phyloP scores from a whole-genome alignment of 2,888 invertebrate species.

The Shargacucullia verbasci region DNA sequence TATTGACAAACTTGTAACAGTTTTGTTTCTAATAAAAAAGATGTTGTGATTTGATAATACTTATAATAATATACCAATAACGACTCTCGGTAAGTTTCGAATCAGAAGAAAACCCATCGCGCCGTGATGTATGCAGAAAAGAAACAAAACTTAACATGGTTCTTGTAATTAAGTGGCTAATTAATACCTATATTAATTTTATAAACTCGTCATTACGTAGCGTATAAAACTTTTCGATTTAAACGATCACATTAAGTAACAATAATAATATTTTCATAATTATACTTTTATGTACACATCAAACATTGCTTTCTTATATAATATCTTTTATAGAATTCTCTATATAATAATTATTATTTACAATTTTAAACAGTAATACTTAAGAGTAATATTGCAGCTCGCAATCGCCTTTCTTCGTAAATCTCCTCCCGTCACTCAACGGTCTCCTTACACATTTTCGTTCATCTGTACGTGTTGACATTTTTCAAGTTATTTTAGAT shows the following conservation, averaged over 20 bases:
- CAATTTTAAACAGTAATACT: constrained; percentile 81
- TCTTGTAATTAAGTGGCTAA: constrained; percentile 49
- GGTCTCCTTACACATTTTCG: constrained; percentile 26
- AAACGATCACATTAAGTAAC: constrained; percentile 84
- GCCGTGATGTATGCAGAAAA: constrained; percentile 55
- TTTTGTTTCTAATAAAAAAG: constrained; percentile 25
- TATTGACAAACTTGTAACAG: constrained; percentile 37
- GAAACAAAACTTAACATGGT: constrained; percentile 48
- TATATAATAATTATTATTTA: constrained; percentile 75
- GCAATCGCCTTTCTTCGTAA: constrained; percentile 73
- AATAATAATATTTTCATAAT: constrained; percentile 75
- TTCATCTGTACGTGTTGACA: constrained; percentile 41
- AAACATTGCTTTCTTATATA: constrained; percentile 81
- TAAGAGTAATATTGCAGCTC: constrained; percentile 86
- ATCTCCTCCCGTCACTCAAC: constrained; percentile 50
- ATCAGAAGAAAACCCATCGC: constrained; percentile 55
- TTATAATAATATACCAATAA: constrained; percentile 48
- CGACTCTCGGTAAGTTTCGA: constrained; percentile 64
- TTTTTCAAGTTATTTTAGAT: constrained; percentile 19
- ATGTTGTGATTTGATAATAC: constrained; percentile 46
- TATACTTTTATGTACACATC: constrained; percentile 81
- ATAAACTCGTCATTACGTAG: constrained; percentile 67
- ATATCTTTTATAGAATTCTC: constrained; percentile 69
- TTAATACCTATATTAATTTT: constrained; percentile 51
- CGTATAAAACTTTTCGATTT: constrained; percentile 77